phyloP scores from a whole-genome alignment of 2,888 invertebrate species.

The Patella ulyssiponensis region DNA sequence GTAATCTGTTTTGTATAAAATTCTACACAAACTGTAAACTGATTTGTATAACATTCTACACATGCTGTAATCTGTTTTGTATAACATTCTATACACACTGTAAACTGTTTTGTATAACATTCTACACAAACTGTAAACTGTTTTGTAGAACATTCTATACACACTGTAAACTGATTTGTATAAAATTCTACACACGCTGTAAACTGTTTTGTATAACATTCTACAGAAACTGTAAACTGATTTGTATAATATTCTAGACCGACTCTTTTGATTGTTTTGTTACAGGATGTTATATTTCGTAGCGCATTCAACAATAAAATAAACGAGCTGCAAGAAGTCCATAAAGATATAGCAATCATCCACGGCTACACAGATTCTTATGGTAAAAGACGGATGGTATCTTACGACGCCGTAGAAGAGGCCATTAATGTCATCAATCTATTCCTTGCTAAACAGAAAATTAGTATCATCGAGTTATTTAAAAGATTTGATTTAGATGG shows the following conservation, averaged over 20 bases:
- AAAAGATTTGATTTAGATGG: slow-evolving; percentile 67
- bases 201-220: not conserved
- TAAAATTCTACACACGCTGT: too few species aligned
- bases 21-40: too few species aligned
- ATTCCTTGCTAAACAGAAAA: slow-evolving; percentile 59
- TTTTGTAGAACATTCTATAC: too few species aligned
- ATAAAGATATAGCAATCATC: slow-evolving; percentile 50
- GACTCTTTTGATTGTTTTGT: not conserved
- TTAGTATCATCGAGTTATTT: slow-evolving; percentile 67
- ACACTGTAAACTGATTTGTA: too few species aligned
- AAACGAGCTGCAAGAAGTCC: slow-evolving; percentile 47
- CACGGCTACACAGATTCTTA: slow-evolving; percentile 67
- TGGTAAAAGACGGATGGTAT: slow-evolving; percentile 59
- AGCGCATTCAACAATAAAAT: slow-evolving; percentile 43
- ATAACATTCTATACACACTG: too few species aligned
- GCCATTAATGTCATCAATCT: slow-evolving; percentile 61
- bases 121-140: too few species aligned
- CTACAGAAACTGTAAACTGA: too few species aligned
- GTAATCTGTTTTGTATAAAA: too few species aligned
- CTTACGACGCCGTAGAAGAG: slow-evolving; percentile 64
- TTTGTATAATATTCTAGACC: not conserved
- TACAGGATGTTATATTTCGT: slow-evolving; percentile 56
- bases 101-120: too few species aligned
- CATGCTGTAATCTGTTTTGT: too few species aligned
- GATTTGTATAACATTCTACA: too few species aligned